Evolutionary conservation across 2,113 vertebrate genomes (phyloP), one percentile per base, ranked within the genome.

Genomic region (Uropsilus gracilis): DNA sequence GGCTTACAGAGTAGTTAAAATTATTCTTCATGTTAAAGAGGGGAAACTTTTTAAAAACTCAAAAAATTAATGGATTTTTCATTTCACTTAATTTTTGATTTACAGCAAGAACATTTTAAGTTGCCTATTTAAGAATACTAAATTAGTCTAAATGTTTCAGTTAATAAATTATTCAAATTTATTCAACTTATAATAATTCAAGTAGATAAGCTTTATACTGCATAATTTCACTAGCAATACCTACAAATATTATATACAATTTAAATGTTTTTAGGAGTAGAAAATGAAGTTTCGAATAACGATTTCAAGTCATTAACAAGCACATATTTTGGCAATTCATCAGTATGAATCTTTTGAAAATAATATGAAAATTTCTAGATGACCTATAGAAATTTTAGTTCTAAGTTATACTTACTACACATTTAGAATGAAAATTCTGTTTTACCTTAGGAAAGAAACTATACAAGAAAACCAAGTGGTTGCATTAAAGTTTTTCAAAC

Each of bases 381-480:
- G 83, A 87, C 32, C 57, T 85, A 89, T 81, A 91, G 89, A 75
- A 86, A n/a, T n/a, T 2, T 63, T 73, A 64, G 24, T 42, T 86
- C 46, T 86, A 75, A 55, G 57, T 69, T 91, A 81, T 50, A 14
- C 64, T 17, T 73, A 72, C n/a, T 61, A 86, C 0, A 84, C 11
- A 92, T 80, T 81, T 83, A 87, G 55, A 77, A 86, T 64, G 32
- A 69, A 88, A 94, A 94, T 55, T 13, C 6, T 89, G 11, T 89
- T 95, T 91, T 22, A 91, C 30, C 53, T 66, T 14, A 91, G 32
- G 4, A 93, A 89, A 84, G 4, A 93, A 89, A 84, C 37, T 93
- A 80, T 64, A 77, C 3, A 84, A 85, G 37, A 73, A 71, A 91
- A 34, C 44, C 4, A 89, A 94, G 61, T 22, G 63, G 55, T 44